phyloP scores from a whole-genome alignment of 1,140 invertebrate species.

The Drosophila orosa region DNA sequence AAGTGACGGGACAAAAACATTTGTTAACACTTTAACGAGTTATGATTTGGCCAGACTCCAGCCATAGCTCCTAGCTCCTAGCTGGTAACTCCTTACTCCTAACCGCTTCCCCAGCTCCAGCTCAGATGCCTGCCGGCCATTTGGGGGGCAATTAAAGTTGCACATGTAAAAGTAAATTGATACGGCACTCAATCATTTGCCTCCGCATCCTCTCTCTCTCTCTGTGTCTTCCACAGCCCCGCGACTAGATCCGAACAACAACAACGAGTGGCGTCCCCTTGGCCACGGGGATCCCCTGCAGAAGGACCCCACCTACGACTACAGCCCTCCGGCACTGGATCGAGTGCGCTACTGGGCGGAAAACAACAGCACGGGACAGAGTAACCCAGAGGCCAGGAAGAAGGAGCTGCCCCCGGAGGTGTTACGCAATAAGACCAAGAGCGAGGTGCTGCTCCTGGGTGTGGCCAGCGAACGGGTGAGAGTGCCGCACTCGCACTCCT shows the following conservation, averaged over 20 bases:
- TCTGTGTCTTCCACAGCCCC: constrained; percentile 35
- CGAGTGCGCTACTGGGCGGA: constrained; percentile 91
- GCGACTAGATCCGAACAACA: constrained; percentile 78
- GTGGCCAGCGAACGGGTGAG: constrained; percentile 85
- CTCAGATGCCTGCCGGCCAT: constrained; percentile 33
- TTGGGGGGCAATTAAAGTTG: constrained; percentile 68
- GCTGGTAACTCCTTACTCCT: constrained; percentile 9
- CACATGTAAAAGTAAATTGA: constrained; percentile 66
- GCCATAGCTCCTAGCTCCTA: constrained; percentile 9
- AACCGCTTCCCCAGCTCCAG: constrained; percentile 3
- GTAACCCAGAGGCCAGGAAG: constrained; percentile 77
- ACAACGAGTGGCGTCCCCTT: constrained; percentile 90
- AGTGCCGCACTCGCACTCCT: constrained; percentile 35
- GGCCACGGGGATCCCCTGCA: constrained; percentile 91
- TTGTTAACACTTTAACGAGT: constrained; percentile 84
- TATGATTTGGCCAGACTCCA: constrained; percentile 57
- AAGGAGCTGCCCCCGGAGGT: constrained; percentile 59
- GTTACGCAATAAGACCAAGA: constrained; percentile 85
- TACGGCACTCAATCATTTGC: constrained; percentile 52
- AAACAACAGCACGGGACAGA: constrained; percentile 79
- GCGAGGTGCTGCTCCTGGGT: constrained; percentile 88
- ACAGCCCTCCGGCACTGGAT: constrained; percentile 90
- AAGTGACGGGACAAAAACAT: constrained; percentile 71
- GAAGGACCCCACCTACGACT: constrained; percentile 92
- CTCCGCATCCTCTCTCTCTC: constrained; percentile 20